Percentiles rank a stretch among this genome's conserved stretches.
phyloP scores from a whole-genome alignment of 2,888 invertebrate genomes.

The Agrochola lota region DNA sequence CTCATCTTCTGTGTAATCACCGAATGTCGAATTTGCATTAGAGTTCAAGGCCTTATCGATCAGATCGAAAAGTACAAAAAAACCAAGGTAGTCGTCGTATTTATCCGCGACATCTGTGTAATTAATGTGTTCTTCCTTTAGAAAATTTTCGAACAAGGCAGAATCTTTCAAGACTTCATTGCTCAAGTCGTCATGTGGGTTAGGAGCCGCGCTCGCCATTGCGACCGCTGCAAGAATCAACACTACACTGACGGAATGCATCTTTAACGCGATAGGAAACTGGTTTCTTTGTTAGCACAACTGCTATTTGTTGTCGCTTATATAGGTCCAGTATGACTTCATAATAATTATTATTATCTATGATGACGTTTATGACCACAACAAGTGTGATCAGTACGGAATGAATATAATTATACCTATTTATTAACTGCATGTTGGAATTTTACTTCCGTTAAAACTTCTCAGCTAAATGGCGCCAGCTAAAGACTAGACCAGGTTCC shows the following conservation, averaged over 20 bases:
- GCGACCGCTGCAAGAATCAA: slow-evolving; percentile 52
- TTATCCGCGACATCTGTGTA: slow-evolving; percentile 74
- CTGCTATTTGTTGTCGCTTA: slow-evolving; percentile 21
- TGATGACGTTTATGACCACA: slow-evolving; percentile 3
- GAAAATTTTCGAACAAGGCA: slow-evolving; percentile 63
- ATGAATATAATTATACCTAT: neutral
- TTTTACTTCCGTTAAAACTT: too few species aligned
- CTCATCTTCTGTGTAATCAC: slow-evolving; percentile 74
- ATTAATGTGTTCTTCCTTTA: slow-evolving; percentile 67
- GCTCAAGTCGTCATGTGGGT: slow-evolving; percentile 66
- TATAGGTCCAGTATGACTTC: slow-evolving; percentile 23
- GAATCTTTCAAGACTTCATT: too few species aligned
- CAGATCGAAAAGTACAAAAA: slow-evolving; percentile 63
- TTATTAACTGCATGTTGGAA: too few species aligned
- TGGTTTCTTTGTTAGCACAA: slow-evolving; percentile 29
- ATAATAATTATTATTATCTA: slow-evolving; percentile 10
- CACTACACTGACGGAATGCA: slow-evolving; percentile 51
- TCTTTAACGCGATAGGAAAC: slow-evolving; percentile 26
- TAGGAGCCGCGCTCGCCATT: slow-evolving; percentile 58
- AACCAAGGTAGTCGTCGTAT: slow-evolving; percentile 49
- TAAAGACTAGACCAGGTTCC: too few species aligned
- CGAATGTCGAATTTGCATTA: slow-evolving; percentile 70
- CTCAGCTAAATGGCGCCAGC: too few species aligned
- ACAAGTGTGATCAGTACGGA: neutral
- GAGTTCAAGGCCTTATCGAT: slow-evolving; percentile 63